phyloP scores from a whole-genome alignment of 2,888 invertebrate species.

The Amblyjoppa fuscipennis region DNA sequence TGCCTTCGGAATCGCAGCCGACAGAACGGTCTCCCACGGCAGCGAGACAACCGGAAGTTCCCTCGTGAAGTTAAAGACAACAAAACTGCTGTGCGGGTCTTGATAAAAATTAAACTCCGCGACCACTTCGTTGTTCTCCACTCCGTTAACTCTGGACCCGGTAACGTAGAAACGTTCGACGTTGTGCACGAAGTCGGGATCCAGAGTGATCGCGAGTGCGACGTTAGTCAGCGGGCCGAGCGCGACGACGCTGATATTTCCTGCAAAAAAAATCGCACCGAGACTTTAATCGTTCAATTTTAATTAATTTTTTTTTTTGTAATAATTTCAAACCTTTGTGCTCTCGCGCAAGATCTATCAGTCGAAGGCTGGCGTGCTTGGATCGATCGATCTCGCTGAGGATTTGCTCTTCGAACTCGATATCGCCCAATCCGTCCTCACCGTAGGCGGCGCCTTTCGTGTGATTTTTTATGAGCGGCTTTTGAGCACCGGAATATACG shows the following conservation, averaged over 20 bases:
- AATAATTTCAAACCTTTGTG: conserved; percentile 76
- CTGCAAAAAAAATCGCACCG: conserved; percentile 74
- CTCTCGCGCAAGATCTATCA: conserved; percentile 82
- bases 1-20: conserved; percentile 76
- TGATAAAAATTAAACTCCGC: conserved; percentile 88
- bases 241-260: conserved; percentile 81
- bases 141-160: conserved; percentile 81
- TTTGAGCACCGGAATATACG: conserved; percentile 84
- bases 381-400: conserved; percentile 76
- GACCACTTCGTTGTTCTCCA: conserved; percentile 82
- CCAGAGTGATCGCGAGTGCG: conserved; percentile 86
- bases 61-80: conserved; percentile 84
- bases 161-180: conserved; percentile 80
- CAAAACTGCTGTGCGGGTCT: conserved; percentile 88
- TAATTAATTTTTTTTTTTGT: neutral
- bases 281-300: conserved; percentile 1
- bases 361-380: conserved; percentile 84
- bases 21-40: conserved; percentile 86
- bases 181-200: conserved; percentile 78
- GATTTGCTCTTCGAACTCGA: conserved; percentile 81
- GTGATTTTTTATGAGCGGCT: conserved; percentile 79
- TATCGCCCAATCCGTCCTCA: conserved; percentile 86
- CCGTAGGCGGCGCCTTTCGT: conserved; percentile 81
- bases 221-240: conserved; percentile 87
- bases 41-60: conserved; percentile 84